Base-by-base conservation (phyloP, 2,888 invertebrate species). In the Pterobdella sp. region DNA sequence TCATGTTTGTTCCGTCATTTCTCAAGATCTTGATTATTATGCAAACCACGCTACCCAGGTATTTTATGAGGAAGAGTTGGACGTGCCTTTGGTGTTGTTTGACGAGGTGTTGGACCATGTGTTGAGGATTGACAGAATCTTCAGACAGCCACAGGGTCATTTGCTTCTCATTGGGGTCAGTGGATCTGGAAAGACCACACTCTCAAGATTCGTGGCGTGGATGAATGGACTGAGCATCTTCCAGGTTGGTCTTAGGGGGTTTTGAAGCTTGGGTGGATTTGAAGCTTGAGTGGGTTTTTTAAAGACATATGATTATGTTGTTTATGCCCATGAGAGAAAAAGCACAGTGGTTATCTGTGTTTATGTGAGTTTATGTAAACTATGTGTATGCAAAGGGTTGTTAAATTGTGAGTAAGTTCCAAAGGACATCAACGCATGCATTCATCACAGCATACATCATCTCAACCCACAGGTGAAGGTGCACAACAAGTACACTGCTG, bases 51-150 rank as follows among this genome's bases (percentile, higher is more conserved):
- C n/a, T 3, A 22, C 10, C 35, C 80, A 89, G 89, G 90, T 94
- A 67, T 99, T 99, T 87, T 98, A 98, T 83, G 98, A 99, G 84
- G 98, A 99, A 86, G 98, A 99, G 82, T 85, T 99, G 74, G 98
- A 99, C 84, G 98, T 99, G 1, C 96, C 94, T 0, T 86, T 99
- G 56, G 98, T 99, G 52, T 87, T 99, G 56, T 99, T 98, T 85
- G 96, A 99, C 84, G 97, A 99, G 85, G 97, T 99, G 69, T 84
- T 99, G 68, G 98, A 99, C 84, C 98, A 99, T 84, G 97, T 98
- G 72, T 86, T 99, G 76, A 88, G 98, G 79, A 98, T 99, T 82
- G 98, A 99, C 87, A 88, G 98, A 81, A 98, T 99, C 81, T 98
- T 98, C 89, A 88, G 98, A 73, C 97, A 98, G 84, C 96, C 96